phyloP scores from a whole-genome alignment of 2,797 vertebrate genomes.

The Artibeus lituratus region DNA sequence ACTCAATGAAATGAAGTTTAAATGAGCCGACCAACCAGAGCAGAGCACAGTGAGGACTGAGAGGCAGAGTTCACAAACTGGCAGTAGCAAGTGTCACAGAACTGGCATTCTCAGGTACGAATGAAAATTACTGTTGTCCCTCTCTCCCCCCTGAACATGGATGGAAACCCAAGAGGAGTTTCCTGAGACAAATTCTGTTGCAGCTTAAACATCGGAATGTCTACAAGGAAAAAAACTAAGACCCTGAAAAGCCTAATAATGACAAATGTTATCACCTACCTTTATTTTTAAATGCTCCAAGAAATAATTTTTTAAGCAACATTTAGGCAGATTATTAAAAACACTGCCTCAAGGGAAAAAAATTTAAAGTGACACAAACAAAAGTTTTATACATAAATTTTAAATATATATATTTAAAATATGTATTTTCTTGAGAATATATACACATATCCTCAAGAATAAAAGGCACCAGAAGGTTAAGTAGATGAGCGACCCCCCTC shows the following conservation, averaged over 20 bases:
- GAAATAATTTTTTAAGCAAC: neutral
- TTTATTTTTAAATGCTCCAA: slow-evolving; percentile 30
- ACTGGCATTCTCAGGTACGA: neutral
- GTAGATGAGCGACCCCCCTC: neutral
- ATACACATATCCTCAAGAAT: neutral
- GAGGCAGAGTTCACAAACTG: neutral
- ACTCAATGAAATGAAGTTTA: neutral
- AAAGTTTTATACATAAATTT: neutral
- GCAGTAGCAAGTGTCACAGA: neutral
- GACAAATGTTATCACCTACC: neutral
- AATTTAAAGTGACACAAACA: neutral
- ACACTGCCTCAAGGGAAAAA: neutral
- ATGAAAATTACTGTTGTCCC: neutral
- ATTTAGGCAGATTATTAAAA: neutral
- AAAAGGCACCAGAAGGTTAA: neutral
- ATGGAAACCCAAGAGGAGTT: neutral
- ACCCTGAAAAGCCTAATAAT: slow-evolving; percentile 8
- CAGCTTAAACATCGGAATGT: neutral
- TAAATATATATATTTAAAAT: too few relatives aligned
- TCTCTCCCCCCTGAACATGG: neutral
- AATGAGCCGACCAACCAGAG: neutral
- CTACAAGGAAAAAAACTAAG: neutral
- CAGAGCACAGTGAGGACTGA: neutral
- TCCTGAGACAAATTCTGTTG: neutral
- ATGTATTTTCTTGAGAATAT: neutral